A percentile compares a stretch with the other conserved stretches of the same genome.
phyloP scores from a whole-genome alignment of 2,797 vertebrate species.

The Rhabdophis nuchalis region DNA sequence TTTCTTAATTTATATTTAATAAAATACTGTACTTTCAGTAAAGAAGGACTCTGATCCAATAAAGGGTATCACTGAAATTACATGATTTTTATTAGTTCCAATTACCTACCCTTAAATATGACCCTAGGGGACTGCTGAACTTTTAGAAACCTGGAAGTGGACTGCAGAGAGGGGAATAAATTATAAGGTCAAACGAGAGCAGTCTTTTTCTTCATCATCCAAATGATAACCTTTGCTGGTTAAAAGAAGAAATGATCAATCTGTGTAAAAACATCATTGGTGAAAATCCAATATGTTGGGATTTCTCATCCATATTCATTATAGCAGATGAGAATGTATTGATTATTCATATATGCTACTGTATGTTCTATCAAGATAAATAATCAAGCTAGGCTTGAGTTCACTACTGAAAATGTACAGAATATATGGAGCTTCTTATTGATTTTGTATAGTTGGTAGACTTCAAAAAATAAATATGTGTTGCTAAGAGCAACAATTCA shows the following conservation, averaged over 20 bases:
- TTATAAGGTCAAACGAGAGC: neutral
- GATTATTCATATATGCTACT: neutral
- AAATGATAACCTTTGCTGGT: neutral
- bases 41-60: neutral
- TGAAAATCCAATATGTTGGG: neutral
- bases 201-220: neutral
- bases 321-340: neutral
- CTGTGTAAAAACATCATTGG: neutral
- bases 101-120: neutral
- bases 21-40: neutral
- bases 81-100: neutral
- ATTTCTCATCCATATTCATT: neutral
- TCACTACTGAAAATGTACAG: neutral
- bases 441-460: neutral
- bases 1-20: neutral
- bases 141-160: neutral
- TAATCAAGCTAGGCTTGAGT: neutral
- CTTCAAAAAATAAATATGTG: neutral
- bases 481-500: neutral
- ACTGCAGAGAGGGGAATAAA: neutral
- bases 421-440: accelerated
- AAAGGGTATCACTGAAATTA: neutral
- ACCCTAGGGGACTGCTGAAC: neutral
- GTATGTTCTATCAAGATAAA: neutral
- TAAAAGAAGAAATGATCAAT: neutral